A percentile compares a stretch with the other conserved stretches of the same genome.
Conservation (phyloP, 2,888 invertebrate species). For the Phaonia tiefii region DNA sequence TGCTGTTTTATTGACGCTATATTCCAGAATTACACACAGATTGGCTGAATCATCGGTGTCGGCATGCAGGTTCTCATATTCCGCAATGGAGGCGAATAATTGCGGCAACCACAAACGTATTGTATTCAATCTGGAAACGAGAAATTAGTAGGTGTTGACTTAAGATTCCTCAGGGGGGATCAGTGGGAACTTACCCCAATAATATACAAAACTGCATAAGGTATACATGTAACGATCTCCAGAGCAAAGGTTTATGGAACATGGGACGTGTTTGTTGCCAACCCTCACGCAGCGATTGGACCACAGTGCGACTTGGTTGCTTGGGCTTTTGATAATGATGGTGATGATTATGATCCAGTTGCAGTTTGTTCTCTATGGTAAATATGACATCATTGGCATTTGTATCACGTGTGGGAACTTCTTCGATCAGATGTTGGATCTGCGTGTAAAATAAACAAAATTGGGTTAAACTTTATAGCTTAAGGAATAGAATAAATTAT, state of each 20-base stretch:
- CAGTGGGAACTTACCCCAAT: conserved; percentile 85
- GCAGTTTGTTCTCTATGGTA: conserved; percentile 71
- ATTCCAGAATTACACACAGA: conserved; percentile 77
- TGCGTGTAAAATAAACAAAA: no score
- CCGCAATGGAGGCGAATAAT: conserved; percentile 87
- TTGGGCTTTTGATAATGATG: conserved; percentile 20
- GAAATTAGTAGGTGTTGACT: background rate
- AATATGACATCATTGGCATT: conserved; percentile 69
- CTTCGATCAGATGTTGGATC: conserved; percentile 73
- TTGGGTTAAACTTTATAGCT: no score
- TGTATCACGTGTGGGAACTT: conserved; percentile 73
- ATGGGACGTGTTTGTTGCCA: conserved; percentile 85
- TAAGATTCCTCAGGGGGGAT: background rate
- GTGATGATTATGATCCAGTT: background rate
- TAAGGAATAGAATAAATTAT: no score
- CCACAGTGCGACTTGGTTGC: conserved; percentile 67
- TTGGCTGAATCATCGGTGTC: conserved; percentile 68
- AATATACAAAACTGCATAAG: conserved; percentile 85
- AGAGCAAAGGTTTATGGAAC: conserved; percentile 84
- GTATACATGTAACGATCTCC: conserved; percentile 84
- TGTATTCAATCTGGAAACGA: conserved; percentile 85
- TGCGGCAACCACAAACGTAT: conserved; percentile 93
- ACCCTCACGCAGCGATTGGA: conserved; percentile 82
- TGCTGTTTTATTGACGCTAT: conserved; percentile 76
- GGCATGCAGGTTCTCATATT: conserved; percentile 79